Evolutionary conservation across 2,888 invertebrate genomes (phyloP).

Genomic region (Homarus gammarus): DNA sequence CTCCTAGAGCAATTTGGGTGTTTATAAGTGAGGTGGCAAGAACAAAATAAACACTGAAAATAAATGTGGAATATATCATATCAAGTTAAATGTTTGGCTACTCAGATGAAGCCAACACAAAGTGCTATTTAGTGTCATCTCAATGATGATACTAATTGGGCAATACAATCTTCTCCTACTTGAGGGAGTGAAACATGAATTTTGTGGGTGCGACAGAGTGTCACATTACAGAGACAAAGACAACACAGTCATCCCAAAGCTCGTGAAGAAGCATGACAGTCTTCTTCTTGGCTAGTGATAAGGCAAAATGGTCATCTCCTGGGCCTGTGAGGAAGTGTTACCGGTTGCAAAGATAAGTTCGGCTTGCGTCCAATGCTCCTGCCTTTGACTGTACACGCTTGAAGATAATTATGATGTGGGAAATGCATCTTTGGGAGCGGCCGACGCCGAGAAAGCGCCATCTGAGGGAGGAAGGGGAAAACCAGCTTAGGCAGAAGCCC

Average conservation of each 20-base stretch:
- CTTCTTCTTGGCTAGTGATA: constrained; percentile 31
- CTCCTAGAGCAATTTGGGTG: background rate
- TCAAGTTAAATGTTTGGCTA: background rate
- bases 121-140: constrained; percentile 24
- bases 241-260: constrained; percentile 54
- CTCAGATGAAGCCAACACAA: background rate
- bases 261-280: constrained; percentile 34
- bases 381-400: constrained; percentile 62
- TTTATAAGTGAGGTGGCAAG: background rate
- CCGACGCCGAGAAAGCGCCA: constrained; percentile 57
- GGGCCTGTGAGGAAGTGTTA: constrained; percentile 52
- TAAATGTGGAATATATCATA: background rate
- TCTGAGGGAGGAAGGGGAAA: constrained; percentile 59
- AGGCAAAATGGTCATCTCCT: constrained; percentile 38
- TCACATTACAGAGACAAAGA: constrained; percentile 46
- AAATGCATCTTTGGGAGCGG: constrained; percentile 47
- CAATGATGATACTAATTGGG: background rate
- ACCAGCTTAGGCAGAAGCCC: constrained; percentile 46
- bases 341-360: constrained; percentile 40
- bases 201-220: constrained; percentile 13
- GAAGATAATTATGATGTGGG: constrained; percentile 49
- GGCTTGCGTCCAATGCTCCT: constrained; percentile 60
- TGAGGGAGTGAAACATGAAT: background rate
- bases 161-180: background rate
- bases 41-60: background rate